Base-by-base conservation (phyloP, 2,888 invertebrate species). In the Crossocerus cetratus region DNA sequence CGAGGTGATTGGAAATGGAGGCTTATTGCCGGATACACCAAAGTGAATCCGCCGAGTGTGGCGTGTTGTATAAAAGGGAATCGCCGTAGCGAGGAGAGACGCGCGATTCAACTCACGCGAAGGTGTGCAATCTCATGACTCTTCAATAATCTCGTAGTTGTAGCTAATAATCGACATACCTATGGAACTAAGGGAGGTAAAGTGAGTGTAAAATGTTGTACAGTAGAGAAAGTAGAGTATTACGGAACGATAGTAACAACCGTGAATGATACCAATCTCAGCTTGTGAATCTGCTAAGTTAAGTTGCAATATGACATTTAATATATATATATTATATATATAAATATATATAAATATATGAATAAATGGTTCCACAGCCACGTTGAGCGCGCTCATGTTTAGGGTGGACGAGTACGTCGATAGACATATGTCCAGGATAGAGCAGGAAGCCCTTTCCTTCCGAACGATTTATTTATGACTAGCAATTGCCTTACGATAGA, bases 181-280 rank as follows among this genome's bases (percentile, higher is more conserved):
- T 83, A 84, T 82, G 82, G 77, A 83, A 69, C 69, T 71, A 77
- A 61, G 66, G 67, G 71, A 80, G 77, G 69, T 70, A 77, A 80
- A 77, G 72, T 85, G 84, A 86, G 81, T 90, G 90, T 90, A 90
- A 88, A 90, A 90, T 90, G 89, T 89, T 90, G 90, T 90, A 90
- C 88, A 90, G 86, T 90, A 89, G 89, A 84, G 69, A 77, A 32
- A 84, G 84, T 88, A 89, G 89, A 88, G 88, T 89, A 88, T 88
- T 89, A 89, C 73, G 82, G 76, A 72, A 77, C 62, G 64, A 73
- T 69, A 75, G 69, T 77, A 77, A 84, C 77, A 81, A 88, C 86
- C 83, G 83, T 85, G 84, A 87, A 83, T 85, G 86, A 88, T 89
- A 90, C 86, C 88, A 90, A 90, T 90, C 89, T 89, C 89, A 90